Evolutionary conservation across 2,797 vertebrate genomes (phyloP).

Genomic region (Sebastes matsubarae): DNA sequence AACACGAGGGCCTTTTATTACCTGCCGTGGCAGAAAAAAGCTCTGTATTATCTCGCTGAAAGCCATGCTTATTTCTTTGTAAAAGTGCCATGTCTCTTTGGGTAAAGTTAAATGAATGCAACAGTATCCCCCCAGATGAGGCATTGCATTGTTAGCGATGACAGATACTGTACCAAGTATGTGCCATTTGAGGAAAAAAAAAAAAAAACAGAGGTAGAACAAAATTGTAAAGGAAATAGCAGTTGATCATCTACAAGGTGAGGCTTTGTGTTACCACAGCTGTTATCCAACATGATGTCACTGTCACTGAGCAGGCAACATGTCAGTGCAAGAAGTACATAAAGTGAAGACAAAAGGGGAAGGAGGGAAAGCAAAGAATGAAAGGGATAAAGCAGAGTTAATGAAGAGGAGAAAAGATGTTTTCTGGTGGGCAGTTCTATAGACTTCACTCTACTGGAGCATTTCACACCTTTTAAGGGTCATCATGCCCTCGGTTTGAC

Average conservation of each 20-base stretch:
- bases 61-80: conserved; percentile 46
- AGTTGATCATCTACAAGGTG: conserved; percentile 23
- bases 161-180: conserved; percentile 15
- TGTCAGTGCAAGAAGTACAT: conserved; percentile 26
- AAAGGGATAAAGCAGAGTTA: conserved; percentile 33
- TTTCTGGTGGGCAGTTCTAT: conserved; percentile 42
- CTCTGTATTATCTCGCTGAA: conserved; percentile 46
- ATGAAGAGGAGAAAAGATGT: conserved; percentile 35
- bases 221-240: conserved; percentile 30
- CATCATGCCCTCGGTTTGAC: conserved; percentile 44
- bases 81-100: conserved; percentile 28
- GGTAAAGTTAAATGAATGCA: conserved; percentile 53
- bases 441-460: conserved; percentile 57
- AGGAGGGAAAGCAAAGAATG: conserved; percentile 9
- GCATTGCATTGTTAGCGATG: conserved; percentile 37
- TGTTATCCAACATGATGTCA: conserved; percentile 40
- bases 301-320: conserved; percentile 25
- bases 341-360: conserved; percentile 37
- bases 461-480: conserved; percentile 55
- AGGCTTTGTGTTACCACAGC: conserved; percentile 22
- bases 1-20: conserved; percentile 61
- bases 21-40: conserved; percentile 44
- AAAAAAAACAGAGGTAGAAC: conserved; percentile 12
- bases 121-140: conserved; percentile 35
- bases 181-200: background rate